phyloP scores from a whole-genome alignment of 2,888 invertebrate species.

The Mayetiola destructor region DNA sequence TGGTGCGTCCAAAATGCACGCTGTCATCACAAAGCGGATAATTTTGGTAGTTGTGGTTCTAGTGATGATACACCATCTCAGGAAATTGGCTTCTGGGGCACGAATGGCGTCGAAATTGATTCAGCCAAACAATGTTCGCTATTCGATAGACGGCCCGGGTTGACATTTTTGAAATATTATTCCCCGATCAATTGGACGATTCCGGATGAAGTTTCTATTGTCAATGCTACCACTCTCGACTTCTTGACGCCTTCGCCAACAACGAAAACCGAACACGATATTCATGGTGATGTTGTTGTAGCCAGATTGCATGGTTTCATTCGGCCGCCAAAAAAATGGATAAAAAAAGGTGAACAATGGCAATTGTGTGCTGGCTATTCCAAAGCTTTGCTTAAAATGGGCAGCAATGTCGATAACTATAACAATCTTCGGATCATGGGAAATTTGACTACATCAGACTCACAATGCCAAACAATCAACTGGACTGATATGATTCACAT shows the following conservation, averaged over 20 bases:
- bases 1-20: slow-evolving; percentile 90
- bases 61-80: slow-evolving; percentile 73
- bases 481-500: slow-evolving; percentile 46
- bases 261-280: slow-evolving; percentile 50
- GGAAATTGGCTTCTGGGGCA: slow-evolving; percentile 63
- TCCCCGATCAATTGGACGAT: slow-evolving; percentile 76
- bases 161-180: slow-evolving; percentile 77
- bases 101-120: slow-evolving; percentile 60
- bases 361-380: slow-evolving; percentile 68
- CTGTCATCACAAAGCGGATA: slow-evolving; percentile 74
- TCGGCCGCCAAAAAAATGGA: slow-evolving; percentile 62
- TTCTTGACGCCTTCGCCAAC: slow-evolving; percentile 53
- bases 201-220: slow-evolving; percentile 75
- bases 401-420: slow-evolving; percentile 22
- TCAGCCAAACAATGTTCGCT: slow-evolving; percentile 62
- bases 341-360: slow-evolving; percentile 48
- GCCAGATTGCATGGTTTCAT: slow-evolving; percentile 70
- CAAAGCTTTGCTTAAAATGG: slow-evolving; percentile 48
- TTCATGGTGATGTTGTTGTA: slow-evolving; percentile 52
- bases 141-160: slow-evolving; percentile 67
- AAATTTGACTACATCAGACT: slow-evolving; percentile 52
- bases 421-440: slow-evolving; percentile 38
- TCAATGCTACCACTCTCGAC: slow-evolving; percentile 71
- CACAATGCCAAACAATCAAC: slow-evolving; percentile 51
- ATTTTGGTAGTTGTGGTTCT: slow-evolving; percentile 65